Conservation (phyloP, 2,797 vertebrate genomes). For the Lithobates pipiens region DNA sequence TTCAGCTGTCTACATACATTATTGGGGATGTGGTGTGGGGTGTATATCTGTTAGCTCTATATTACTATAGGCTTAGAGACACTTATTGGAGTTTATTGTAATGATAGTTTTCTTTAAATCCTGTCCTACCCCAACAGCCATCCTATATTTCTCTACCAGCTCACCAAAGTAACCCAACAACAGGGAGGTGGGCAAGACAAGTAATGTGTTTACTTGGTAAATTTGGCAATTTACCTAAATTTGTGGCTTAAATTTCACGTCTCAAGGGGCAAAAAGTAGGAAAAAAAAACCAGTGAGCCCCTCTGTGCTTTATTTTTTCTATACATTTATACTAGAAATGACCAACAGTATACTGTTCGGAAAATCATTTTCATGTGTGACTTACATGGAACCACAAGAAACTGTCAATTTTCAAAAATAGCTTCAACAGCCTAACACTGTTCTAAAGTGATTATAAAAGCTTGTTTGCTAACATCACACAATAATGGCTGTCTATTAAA, state of each 20-base stretch:
- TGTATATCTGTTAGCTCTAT: no score
- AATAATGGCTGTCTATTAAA: constrained; percentile 9
- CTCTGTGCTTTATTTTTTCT: neutral
- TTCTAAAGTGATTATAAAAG: constrained; percentile 13
- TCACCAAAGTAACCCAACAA: no score
- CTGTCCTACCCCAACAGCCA: no score
- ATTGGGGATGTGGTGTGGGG: no score
- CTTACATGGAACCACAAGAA: neutral
- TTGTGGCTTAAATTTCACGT: neutral
- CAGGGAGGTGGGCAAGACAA: neutral
- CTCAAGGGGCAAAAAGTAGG: neutral
- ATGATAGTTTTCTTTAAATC: no score
- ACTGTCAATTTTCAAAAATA: constrained; percentile 5
- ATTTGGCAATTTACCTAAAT: neutral
- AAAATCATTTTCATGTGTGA: neutral
- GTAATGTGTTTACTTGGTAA: neutral
- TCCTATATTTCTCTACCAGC: no score
- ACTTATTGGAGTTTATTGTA: no score
- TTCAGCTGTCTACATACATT: no score
- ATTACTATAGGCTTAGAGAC: no score
- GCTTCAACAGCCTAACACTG: neutral
- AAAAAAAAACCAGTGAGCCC: no score
- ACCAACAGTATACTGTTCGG: neutral
- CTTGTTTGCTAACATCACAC: neutral
- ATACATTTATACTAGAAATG: no score